These are phyloP conservation scores for Mythimna vitellina DNA, from an alignment of 2,888 invertebrate genomes.

Conservation along the genomic window DNA sequence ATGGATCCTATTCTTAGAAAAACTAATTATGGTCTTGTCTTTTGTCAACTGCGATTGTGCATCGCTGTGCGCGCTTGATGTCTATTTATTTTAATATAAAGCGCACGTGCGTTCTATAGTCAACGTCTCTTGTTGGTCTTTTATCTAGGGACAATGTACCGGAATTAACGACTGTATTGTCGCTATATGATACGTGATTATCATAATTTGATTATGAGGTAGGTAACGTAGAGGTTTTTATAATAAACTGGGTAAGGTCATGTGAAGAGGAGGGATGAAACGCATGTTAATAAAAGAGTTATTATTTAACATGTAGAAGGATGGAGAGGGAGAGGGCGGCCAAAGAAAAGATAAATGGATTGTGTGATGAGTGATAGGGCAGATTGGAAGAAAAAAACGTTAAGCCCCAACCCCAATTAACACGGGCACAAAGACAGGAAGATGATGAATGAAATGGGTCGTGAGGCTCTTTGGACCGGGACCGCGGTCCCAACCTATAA, in stretches of 20 bases:
- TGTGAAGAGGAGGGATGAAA: too few relatives aligned
- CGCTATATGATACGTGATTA: constrained; percentile 32
- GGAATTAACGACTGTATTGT: constrained; percentile 39
- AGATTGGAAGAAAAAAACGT: too few relatives aligned
- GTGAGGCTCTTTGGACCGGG: too few relatives aligned
- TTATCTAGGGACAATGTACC: constrained; percentile 49
- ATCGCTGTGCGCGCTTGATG: background rate
- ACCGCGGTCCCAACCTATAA: too few relatives aligned
- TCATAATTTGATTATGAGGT: constrained; percentile 24
- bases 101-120: constrained; percentile 45
- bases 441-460: too few relatives aligned
- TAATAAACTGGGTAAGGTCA: background rate
- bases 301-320: too few relatives aligned
- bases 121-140: constrained; percentile 28
- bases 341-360: too few relatives aligned
- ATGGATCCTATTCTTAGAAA: background rate
- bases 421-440: too few relatives aligned
- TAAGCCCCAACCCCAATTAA: too few relatives aligned
- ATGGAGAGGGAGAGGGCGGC: too few relatives aligned
- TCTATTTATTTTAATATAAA: constrained; percentile 31
- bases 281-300: too few relatives aligned
- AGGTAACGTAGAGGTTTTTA: background rate
- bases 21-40: background rate
- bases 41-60: background rate
- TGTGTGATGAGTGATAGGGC: too few relatives aligned